Percentiles rank a stretch among this genome's conserved stretches.
phyloP scores from a whole-genome alignment of 2,113 vertebrate species.

The Cyphomyrus plagiostoma region DNA sequence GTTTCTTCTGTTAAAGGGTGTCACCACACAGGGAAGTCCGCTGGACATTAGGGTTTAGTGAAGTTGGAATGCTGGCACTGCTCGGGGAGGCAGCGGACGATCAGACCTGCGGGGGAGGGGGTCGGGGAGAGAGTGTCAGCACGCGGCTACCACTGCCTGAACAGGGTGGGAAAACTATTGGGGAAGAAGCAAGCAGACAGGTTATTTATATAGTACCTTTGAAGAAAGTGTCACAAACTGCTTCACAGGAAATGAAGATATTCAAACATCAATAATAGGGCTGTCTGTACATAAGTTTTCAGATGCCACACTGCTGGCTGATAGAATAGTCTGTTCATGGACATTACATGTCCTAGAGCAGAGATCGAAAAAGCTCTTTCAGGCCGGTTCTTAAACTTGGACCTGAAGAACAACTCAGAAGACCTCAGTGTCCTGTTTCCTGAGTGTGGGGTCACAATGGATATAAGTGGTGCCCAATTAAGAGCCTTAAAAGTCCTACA shows the following conservation, averaged over 20 bases:
- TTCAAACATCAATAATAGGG: neutral
- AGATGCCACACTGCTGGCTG: neutral
- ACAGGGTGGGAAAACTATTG: neutral
- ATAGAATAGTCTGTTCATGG: neutral
- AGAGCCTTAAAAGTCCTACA: neutral
- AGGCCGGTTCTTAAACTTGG: neutral
- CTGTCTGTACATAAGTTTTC: neutral
- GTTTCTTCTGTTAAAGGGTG: slow-evolving; percentile 66
- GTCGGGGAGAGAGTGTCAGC: neutral
- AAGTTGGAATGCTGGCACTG: slow-evolving; percentile 93
- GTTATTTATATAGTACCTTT: neutral
- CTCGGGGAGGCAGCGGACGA: slow-evolving; percentile 81
- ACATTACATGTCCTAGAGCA: neutral
- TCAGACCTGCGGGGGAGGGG: slow-evolving; percentile 64
- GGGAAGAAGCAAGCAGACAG: neutral
- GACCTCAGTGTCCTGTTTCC: neutral
- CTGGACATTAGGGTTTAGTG: slow-evolving; percentile 80
- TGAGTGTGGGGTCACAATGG: neutral
- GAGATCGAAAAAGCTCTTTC: neutral
- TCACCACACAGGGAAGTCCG: slow-evolving; percentile 88
- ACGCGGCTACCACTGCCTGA: neutral
- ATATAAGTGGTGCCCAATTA: neutral
- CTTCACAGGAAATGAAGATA: neutral
- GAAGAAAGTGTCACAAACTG: neutral
- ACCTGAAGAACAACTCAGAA: neutral